Percentiles rank a stretch among this genome's conserved stretches.
Conservation (phyloP, 2,113 vertebrate genomes). For the Eupsittula cactorum region DNA sequence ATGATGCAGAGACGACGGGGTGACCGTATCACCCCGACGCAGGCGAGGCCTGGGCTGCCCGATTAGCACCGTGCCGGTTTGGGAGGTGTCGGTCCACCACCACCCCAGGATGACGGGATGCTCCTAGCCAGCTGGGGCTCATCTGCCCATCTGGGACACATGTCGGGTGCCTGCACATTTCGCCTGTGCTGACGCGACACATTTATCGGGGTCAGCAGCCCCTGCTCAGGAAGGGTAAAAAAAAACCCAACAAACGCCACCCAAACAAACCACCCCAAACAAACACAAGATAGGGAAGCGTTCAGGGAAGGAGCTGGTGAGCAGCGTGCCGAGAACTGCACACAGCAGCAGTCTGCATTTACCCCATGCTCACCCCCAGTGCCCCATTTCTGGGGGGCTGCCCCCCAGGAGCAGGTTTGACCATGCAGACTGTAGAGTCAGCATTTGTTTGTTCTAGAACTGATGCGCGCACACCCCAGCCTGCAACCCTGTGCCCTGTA, state of each 20-base stretch:
- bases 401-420: neutral
- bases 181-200: rapidly evolving
- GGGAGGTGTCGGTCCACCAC: neutral
- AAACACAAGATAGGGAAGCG: neutral
- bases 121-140: neutral
- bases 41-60: neutral
- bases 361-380: neutral
- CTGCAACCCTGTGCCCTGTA: rapidly evolving
- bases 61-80: rapidly evolving
- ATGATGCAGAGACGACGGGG: rapidly evolving
- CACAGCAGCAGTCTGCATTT: neutral
- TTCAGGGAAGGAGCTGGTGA: rapidly evolving
- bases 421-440: neutral
- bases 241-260: neutral
- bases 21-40: rapidly evolving
- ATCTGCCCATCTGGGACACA: neutral
- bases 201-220: conserved; percentile 3
- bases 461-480: rapidly evolving
- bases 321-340: neutral
- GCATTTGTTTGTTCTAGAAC: neutral
- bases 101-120: neutral
- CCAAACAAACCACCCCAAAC: conserved; percentile 35
- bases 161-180: neutral
- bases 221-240: neutral
- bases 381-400: neutral